Conservation (phyloP, 2,888 invertebrate genomes). For the Pandemis heparana region DNA sequence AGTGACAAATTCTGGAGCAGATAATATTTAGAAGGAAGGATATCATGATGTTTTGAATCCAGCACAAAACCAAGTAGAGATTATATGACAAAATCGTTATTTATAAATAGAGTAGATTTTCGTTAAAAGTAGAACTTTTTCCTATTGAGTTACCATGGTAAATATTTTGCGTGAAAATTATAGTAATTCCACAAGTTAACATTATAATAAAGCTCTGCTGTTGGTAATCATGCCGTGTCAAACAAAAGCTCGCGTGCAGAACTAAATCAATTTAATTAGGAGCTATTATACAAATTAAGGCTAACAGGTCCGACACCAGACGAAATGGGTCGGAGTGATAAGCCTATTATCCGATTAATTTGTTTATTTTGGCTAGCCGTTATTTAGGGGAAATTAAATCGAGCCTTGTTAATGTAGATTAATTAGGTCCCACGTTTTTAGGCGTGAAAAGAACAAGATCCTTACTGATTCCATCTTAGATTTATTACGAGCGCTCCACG, state of each 20-base stretch:
- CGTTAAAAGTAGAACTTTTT: no score
- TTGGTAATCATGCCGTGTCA: slow-evolving; percentile 26
- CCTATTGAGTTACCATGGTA: no score
- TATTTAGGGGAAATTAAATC: slow-evolving; percentile 20
- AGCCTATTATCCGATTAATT: slow-evolving; percentile 48
- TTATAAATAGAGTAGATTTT: no score
- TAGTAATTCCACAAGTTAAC: background rate
- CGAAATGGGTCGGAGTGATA: slow-evolving; percentile 59
- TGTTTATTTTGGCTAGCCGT: slow-evolving; percentile 33
- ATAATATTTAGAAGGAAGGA: no score
- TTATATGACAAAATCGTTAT: no score
- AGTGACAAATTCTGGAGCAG: background rate
- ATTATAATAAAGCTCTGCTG: background rate
- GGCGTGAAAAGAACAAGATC: background rate
- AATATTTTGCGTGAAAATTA: background rate
- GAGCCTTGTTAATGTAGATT: slow-evolving; percentile 24
- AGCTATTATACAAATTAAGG: slow-evolving; percentile 50
- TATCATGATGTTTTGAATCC: no score
- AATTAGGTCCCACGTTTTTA: background rate
- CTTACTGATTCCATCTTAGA: background rate
- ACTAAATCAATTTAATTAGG: slow-evolving; percentile 42
- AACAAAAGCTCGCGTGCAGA: slow-evolving; percentile 42
- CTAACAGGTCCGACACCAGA: slow-evolving; percentile 52
- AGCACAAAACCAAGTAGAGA: no score
- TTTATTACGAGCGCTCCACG: background rate